Evolutionary conservation across 2,797 vertebrate species (phyloP).

Genomic region (Kryptopterus vitreolus): DNA sequence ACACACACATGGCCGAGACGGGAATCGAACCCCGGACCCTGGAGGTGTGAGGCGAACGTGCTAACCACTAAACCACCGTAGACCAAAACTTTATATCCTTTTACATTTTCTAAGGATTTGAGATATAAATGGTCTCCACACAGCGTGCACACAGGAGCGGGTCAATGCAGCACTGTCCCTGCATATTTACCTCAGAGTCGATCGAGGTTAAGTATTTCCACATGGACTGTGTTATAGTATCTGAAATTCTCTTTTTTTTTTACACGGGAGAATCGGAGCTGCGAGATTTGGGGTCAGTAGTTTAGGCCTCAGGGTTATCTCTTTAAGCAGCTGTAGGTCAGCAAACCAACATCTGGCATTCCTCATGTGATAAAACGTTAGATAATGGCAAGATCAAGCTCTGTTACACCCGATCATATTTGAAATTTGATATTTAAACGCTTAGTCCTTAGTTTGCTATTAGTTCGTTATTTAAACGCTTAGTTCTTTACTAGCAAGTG

Average conservation of each 20-base stretch:
- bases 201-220: conserved; percentile 42
- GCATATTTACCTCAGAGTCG: neutral
- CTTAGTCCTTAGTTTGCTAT: no score
- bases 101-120: neutral
- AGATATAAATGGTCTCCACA: neutral
- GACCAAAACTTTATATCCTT: neutral
- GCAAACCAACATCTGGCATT: conserved; percentile 55
- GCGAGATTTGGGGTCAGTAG: conserved; percentile 43
- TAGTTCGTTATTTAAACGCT: no score
- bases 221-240: conserved; percentile 21
- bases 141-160: neutral
- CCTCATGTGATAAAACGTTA: conserved; percentile 49
- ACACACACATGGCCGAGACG: no score
- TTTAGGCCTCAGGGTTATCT: conserved; percentile 54
- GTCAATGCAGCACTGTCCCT: neutral
- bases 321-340: conserved; percentile 49
- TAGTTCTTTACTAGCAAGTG: neutral
- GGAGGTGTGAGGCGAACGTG: no score
- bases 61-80: no score
- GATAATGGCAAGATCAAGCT: conserved; percentile 38
- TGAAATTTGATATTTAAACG: no score
- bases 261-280: conserved; percentile 31
- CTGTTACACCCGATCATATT: no score
- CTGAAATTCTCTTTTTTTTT: neutral
- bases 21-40: no score